Percentiles rank a stretch among this genome's conserved stretches.
Evolutionary conservation across 2,888 invertebrate genomes (phyloP).

Genomic region (Lepas anatifera): DNA sequence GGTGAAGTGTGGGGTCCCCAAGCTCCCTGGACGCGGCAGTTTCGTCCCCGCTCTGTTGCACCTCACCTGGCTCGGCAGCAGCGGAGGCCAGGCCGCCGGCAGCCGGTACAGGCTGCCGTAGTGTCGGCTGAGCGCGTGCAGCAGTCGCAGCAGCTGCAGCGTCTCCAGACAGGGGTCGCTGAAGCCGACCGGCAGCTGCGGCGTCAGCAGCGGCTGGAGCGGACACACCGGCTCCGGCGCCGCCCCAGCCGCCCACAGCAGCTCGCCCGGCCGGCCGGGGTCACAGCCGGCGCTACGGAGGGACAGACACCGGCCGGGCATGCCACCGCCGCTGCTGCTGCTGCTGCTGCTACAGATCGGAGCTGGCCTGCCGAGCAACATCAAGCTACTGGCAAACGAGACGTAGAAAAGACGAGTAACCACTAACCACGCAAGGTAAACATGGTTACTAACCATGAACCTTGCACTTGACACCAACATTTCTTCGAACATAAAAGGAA

Average conservation of each 20-base stretch:
- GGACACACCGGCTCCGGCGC: constrained; percentile 61
- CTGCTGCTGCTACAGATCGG: neutral
- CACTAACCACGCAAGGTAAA: no score
- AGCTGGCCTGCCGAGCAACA: neutral
- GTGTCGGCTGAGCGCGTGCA: constrained; percentile 80
- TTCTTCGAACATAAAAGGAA: no score
- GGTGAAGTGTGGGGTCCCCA: no score
- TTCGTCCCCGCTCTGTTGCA: no score
- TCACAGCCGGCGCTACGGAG: neutral
- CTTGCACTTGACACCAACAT: no score
- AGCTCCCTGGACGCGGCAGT: no score
- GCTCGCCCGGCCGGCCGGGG: neutral
- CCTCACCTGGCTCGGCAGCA: constrained; percentile 44
- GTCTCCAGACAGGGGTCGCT: constrained; percentile 85
- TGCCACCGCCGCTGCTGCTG: neutral
- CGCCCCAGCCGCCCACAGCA: constrained; percentile 51
- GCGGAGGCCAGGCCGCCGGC: constrained; percentile 47
- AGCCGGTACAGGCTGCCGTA: constrained; percentile 79
- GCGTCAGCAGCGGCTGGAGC: constrained; percentile 56
- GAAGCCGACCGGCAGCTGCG: constrained; percentile 67
- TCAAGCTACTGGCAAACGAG: no score
- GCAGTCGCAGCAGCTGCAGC: constrained; percentile 71
- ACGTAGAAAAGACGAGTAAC: no score
- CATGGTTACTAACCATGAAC: no score
- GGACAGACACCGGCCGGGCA: no score